Evolutionary conservation across 2,888 invertebrate genomes (phyloP).

Genomic region (Lapara coniferarum): DNA sequence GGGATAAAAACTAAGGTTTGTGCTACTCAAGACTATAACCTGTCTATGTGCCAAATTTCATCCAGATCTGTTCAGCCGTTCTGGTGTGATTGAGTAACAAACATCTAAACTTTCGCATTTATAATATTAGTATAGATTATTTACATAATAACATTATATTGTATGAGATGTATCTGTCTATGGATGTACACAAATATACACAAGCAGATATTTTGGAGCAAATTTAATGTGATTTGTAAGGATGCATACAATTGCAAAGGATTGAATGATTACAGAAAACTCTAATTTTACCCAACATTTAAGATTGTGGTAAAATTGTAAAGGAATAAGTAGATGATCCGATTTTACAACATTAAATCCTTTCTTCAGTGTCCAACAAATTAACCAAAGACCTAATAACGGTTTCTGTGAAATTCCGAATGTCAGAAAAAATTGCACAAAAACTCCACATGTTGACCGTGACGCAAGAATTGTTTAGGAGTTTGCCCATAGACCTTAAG

Average conservation of each 20-base stretch:
- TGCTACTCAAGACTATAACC: no score
- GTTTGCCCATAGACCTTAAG: conserved; percentile 72
- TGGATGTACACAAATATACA: neutral
- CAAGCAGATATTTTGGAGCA: neutral
- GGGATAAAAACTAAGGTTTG: no score
- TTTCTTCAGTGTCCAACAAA: conserved; percentile 59
- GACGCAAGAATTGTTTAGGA: conserved; percentile 82
- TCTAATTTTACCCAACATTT: neutral
- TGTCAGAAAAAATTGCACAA: conserved; percentile 60
- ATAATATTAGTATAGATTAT: no score
- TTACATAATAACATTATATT: no score
- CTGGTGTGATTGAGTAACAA: no score
- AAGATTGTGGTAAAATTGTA: conserved; percentile 32
- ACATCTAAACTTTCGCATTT: no score
- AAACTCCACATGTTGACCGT: conserved; percentile 71
- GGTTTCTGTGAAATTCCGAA: conserved; percentile 46
- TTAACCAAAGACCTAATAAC: conserved; percentile 57
- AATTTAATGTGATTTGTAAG: neutral
- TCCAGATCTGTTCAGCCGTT: no score
- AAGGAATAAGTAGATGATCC: conserved; percentile 49
- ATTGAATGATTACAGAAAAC: neutral
- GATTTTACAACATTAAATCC: conserved; percentile 52
- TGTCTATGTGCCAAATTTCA: no score
- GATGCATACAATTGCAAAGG: conserved; percentile 9
- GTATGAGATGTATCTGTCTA: neutral